These are phyloP conservation scores for Edolisoma coerulescens DNA, from an alignment of 2,113 vertebrate species.

Conservation along the genomic window DNA sequence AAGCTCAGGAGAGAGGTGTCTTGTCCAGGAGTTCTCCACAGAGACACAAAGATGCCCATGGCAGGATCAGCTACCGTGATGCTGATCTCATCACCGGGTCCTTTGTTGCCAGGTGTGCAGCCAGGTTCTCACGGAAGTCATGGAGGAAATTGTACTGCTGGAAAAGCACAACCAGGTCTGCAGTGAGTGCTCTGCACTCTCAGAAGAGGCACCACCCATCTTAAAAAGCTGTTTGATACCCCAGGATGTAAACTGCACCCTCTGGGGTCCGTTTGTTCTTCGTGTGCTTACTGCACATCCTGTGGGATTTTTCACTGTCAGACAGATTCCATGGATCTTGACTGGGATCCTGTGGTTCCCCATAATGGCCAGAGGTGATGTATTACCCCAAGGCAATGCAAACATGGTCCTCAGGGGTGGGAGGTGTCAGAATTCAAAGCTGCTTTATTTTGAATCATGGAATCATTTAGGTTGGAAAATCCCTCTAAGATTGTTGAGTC, in stretches of 20 bases:
- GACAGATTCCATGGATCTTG: background rate
- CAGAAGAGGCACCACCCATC: background rate
- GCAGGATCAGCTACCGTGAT: constrained; percentile 68
- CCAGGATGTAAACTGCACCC: background rate
- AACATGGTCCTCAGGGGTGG: background rate
- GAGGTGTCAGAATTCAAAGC: background rate
- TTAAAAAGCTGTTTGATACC: background rate
- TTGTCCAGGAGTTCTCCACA: background rate
- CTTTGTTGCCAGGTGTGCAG: constrained; percentile 71
- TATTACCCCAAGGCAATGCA: background rate
- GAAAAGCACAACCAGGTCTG: background rate
- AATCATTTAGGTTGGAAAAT: background rate
- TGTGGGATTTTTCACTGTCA: background rate
- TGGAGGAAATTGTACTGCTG: constrained; percentile 94
- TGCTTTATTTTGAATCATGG: background rate
- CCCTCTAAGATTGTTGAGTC: background rate
- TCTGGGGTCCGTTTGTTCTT: background rate
- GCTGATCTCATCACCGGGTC: constrained; percentile 69
- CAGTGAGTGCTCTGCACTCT: background rate
- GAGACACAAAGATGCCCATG: rapidly evolving
- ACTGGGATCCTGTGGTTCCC: background rate
- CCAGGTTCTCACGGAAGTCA: constrained; percentile 82
- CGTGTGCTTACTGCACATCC: background rate
- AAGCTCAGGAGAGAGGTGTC: background rate
- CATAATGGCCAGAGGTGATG: background rate